Percentiles rank a stretch among this genome's conserved stretches.
Evolutionary conservation across 2,888 invertebrate genomes (phyloP).

Genomic region (Ceratothoa steindachneri): DNA sequence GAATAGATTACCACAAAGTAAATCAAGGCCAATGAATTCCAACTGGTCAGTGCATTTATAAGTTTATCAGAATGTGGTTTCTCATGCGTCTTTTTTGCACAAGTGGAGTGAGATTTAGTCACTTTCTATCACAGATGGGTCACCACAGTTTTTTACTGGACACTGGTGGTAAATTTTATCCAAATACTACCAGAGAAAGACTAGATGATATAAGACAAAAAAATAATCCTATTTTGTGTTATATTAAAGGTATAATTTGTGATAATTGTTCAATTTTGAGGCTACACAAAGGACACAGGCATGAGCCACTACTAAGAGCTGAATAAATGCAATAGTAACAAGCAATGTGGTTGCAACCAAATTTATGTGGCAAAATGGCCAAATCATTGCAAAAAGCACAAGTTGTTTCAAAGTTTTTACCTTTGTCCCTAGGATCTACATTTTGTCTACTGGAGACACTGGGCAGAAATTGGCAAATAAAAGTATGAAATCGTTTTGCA

Average conservation of each 20-base stretch:
- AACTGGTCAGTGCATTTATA: too few relatives aligned
- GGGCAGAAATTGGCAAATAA: constrained; percentile 26
- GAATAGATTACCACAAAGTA: too few relatives aligned
- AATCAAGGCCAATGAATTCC: too few relatives aligned
- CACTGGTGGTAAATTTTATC: too few relatives aligned
- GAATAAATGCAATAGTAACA: constrained; percentile 42
- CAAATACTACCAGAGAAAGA: too few relatives aligned
- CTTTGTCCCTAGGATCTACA: neutral
- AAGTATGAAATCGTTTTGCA: constrained; percentile 29
- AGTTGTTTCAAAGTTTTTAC: constrained; percentile 13
- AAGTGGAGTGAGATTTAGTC: too few relatives aligned
- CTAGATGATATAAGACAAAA: too few relatives aligned
- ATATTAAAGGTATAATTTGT: neutral
- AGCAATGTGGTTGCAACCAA: constrained; percentile 36
- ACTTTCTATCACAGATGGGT: too few relatives aligned
- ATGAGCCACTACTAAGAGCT: constrained; percentile 12
- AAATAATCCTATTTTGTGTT: too few relatives aligned
- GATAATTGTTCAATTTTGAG: constrained; percentile 19
- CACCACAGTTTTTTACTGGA: too few relatives aligned
- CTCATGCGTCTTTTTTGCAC: too few relatives aligned
- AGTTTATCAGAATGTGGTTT: too few relatives aligned
- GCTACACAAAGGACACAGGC: constrained; percentile 34
- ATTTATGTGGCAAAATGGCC: constrained; percentile 33
- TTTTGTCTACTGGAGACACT: constrained; percentile 9
- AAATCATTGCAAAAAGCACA: constrained; percentile 31